Percentiles rank a stretch among this genome's conserved stretches.
Evolutionary conservation across 30 jellyfish, hydroid and myxozoan species (phyloP).

Genomic region (Chironex yamaguchii): DNA sequence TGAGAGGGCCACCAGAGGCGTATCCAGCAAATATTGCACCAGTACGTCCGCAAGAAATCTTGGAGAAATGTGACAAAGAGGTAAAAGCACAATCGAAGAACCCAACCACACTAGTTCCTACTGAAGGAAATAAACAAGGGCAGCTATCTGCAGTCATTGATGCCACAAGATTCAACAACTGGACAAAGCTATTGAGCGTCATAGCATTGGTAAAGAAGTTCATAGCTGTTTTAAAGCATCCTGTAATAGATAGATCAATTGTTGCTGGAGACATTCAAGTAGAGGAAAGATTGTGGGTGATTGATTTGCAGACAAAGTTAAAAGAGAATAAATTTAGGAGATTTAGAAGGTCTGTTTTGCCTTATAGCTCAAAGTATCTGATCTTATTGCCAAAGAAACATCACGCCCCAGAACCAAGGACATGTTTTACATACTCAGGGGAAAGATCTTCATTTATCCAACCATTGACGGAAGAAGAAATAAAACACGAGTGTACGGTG

Average conservation of each 20-base stretch:
- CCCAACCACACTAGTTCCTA: neutral
- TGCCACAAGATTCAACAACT: neutral
- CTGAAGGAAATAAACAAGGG: neutral
- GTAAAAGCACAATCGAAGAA: neutral
- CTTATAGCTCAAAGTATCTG: conserved; percentile 1
- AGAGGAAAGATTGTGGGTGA: conserved; percentile 22
- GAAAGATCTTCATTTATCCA: too few relatives aligned
- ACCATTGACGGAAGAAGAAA: too few relatives aligned
- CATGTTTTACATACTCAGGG: too few relatives aligned
- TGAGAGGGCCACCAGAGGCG: conserved; percentile 39
- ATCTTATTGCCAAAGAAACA: conserved; percentile 28
- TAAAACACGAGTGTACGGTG: conserved; percentile 29
- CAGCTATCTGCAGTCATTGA: neutral
- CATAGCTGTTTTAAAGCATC: conserved; percentile 1
- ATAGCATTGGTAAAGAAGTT: conserved; percentile 7
- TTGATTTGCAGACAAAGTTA: conserved; percentile 14
- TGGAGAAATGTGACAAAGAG: conserved; percentile 16
- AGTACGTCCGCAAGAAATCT: neutral
- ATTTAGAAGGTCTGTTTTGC: neutral
- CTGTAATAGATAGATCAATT: neutral
- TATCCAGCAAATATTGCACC: neutral
- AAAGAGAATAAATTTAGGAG: neutral
- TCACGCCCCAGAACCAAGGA: too few relatives aligned
- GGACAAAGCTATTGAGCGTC: neutral
- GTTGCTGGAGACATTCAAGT: conserved; percentile 2